A percentile compares a stretch with the other conserved stretches of the same genome.
Conservation (phyloP, 2,888 invertebrate genomes). For the Morinoia aosen region DNA sequence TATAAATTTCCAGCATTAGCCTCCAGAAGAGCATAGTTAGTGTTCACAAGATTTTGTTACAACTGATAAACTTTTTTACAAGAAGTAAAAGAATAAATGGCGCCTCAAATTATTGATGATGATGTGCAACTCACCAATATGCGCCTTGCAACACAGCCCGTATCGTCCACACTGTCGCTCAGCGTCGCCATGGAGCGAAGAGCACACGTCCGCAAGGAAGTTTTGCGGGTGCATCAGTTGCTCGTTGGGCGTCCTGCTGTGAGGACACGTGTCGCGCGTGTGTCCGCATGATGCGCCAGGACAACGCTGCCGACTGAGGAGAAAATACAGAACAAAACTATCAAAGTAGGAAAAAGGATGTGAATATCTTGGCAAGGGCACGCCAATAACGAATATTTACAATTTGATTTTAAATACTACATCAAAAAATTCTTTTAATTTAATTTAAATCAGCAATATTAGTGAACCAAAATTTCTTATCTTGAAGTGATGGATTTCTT, state of each 20-base stretch:
- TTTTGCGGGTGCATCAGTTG: not conserved
- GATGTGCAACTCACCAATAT: not conserved
- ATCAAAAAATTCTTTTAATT: too few species aligned
- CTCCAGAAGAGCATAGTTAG: too few species aligned
- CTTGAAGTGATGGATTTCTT: too few species aligned
- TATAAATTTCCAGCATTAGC: too few species aligned
- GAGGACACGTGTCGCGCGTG: not conserved
- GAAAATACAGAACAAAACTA: not conserved
- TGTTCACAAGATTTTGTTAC: too few species aligned
- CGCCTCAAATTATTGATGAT: not conserved
- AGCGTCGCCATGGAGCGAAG: not conserved
- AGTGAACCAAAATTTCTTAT: too few species aligned
- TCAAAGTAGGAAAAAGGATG: not conserved
- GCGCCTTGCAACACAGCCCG: not conserved
- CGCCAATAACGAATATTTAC: not conserved
- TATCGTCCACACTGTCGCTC: not conserved
- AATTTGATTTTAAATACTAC: not conserved
- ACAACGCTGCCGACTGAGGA: not conserved
- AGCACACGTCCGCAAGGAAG: not conserved
- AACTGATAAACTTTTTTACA: too few species aligned
- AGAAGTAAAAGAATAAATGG: too few species aligned
- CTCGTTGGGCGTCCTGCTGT: not conserved
- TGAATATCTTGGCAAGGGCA: not conserved
- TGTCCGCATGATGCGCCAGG: not conserved
- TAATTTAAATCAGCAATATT: too few species aligned